Percentiles rank a stretch among this genome's conserved stretches.
Evolutionary conservation across 2,113 vertebrate species (phyloP).

Genomic region (Aldabrachelys gigantea): DNA sequence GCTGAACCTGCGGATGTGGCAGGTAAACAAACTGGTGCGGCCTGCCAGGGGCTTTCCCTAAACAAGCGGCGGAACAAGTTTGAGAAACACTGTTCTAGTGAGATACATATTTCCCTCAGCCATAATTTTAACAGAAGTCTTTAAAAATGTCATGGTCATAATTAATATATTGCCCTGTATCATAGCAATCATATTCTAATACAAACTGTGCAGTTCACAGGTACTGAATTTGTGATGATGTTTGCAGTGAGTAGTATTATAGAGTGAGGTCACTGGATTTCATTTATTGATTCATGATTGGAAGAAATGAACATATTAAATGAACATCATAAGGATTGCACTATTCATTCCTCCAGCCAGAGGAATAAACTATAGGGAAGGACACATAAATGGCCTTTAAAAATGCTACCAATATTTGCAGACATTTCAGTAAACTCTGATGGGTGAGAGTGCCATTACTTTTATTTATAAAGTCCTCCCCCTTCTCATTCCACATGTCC

Average conservation of each 20-base stretch:
- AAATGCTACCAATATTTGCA: neutral
- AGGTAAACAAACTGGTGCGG: no score
- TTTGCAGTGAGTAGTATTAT: neutral
- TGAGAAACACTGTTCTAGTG: neutral
- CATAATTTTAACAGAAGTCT: slow-evolving; percentile 10
- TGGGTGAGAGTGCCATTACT: neutral
- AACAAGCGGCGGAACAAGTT: no score
- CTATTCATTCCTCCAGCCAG: neutral
- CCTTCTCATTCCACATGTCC: neutral
- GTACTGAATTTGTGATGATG: neutral
- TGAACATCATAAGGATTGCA: neutral
- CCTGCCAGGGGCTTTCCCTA: no score
- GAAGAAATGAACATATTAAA: neutral
- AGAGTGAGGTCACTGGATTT: neutral
- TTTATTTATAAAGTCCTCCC: neutral
- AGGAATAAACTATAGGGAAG: neutral
- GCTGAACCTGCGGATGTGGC: no score
- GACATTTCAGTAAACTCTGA: neutral
- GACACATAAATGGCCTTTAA: neutral
- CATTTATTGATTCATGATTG: neutral
- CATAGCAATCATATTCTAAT: neutral
- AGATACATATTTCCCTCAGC: neutral
- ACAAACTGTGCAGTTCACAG: neutral
- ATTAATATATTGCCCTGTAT: neutral
- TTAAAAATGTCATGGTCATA: slow-evolving; percentile 12